A percentile compares a stretch with the other conserved stretches of the same genome.
Conservation (phyloP, 2,888 invertebrate species). For the Platycheirus albimanus region DNA sequence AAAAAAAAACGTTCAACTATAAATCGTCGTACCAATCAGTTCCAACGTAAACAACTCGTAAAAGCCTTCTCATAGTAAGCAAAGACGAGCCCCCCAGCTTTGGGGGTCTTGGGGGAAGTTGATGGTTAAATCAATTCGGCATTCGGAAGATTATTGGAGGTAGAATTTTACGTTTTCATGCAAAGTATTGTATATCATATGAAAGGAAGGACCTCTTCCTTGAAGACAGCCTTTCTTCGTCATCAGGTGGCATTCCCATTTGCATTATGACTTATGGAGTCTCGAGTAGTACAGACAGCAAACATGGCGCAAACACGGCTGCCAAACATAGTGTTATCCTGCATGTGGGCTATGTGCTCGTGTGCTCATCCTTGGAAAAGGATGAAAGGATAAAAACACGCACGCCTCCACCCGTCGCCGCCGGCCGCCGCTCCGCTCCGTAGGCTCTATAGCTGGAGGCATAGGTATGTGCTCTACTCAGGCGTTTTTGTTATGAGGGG, state of each 20-base stretch:
- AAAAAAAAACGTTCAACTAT: conserved; percentile 27
- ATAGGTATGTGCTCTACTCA: not conserved
- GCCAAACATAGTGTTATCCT: conserved; percentile 52
- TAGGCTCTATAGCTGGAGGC: too few species aligned
- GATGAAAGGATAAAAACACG: conserved; percentile 30
- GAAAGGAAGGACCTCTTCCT: conserved; percentile 23
- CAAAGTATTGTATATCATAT: conserved; percentile 58
- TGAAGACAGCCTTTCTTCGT: conserved; percentile 57
- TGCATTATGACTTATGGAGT: conserved; percentile 47
- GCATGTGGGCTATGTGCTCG: conserved; percentile 19
- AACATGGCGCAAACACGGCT: conserved; percentile 67
- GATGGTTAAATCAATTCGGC: not conserved
- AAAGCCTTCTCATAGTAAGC: conserved; percentile 39
- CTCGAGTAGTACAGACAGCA: conserved; percentile 61
- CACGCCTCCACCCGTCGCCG: too few species aligned
- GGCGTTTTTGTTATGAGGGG: conserved; percentile 37
- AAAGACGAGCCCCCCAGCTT: conserved; percentile 27
- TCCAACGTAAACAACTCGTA: conserved; percentile 70
- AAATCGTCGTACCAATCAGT: conserved; percentile 71
- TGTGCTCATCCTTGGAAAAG: conserved; percentile 31
- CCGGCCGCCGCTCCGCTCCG: too few species aligned
- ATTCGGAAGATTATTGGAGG: not conserved
- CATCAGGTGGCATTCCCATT: conserved; percentile 68
- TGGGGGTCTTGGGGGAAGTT: not conserved
- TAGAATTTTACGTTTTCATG: conserved; percentile 60